Base-by-base conservation (phyloP, 1,140 invertebrate genomes). In the Drosophila santomea region DNA sequence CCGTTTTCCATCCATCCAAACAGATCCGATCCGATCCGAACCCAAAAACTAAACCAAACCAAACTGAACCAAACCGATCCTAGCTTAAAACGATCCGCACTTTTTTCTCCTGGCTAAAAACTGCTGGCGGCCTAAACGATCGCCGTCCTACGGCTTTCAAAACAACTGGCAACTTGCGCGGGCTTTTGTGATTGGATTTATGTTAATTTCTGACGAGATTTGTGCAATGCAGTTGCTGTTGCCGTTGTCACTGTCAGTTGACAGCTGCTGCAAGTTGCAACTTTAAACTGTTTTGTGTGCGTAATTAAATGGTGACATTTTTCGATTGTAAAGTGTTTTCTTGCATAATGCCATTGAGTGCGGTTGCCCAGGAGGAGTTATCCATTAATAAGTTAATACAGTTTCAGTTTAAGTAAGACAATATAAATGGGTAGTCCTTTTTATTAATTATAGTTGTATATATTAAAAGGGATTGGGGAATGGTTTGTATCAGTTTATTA, bases 241-340 rank as follows among this genome's bases (percentile, higher is more conserved):
- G 61, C 50, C 60, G 72, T 68, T 80, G 73, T 44, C 41, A 78
- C 68, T 85, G 77, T 73, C 81, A 80, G 72, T 69, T 80, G 76
- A 73, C 48, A 56, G 81, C 81, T 75, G 78, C 83, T 81, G 74
- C 81, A 75, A 75, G 73, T 76, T 76, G 74, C 51, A 71, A 48
- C 67, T 48, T 85, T 86, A 86, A 85, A 86, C 82, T 88, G 82
- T 86, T 86, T 86, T 86, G 83, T 86, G 79, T 86, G 82, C 82
- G 82, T 86, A 86, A 86, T 86, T 86, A 86, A 86, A 86, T 88
- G 84, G 82, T 86, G 82, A 86, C 82, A 86, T 88, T 86, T 85
- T 75, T 51, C 85, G 82, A 86, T 86, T 86, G 83, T 81, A 88
- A 86, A 86, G 79, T 86, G 82, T 68, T 73, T 57, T 54, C 36